Percentiles rank a stretch among this genome's conserved stretches.
phyloP scores from a whole-genome alignment of 2,113 vertebrate species.

The Clarias gariepinus region DNA sequence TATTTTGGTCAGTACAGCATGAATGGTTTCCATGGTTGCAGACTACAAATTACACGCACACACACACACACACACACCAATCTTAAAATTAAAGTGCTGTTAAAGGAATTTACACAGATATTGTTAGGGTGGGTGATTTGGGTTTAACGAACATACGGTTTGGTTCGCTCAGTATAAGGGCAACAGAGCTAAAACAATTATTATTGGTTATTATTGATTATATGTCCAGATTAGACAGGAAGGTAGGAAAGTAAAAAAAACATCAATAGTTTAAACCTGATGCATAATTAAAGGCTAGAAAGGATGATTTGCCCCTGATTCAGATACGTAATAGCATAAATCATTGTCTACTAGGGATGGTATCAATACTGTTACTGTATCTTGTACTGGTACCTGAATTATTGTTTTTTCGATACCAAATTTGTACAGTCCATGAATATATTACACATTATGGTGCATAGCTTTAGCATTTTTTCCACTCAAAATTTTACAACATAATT shows the following conservation, averaged over 20 bases:
- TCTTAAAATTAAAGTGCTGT: neutral
- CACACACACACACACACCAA: slow-evolving; percentile 3
- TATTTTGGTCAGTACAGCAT: neutral
- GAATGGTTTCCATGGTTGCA: neutral
- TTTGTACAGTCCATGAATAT: no score
- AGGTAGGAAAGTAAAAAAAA: neutral
- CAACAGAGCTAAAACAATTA: neutral
- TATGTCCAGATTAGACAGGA: neutral
- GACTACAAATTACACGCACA: neutral
- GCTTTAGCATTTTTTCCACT: no score
- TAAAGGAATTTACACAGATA: neutral
- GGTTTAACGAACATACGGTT: neutral
- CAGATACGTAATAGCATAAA: neutral
- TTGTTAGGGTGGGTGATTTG: neutral
- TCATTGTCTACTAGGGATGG: neutral
- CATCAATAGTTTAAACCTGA: neutral
- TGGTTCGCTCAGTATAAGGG: neutral
- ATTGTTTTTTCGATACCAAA: no score
- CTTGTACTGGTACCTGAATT: no score
- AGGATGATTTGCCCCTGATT: neutral
- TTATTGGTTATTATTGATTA: neutral
- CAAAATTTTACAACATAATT: no score
- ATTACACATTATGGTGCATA: no score
- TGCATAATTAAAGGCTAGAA: neutral
- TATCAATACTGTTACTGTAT: no score